A percentile compares a stretch with the other conserved stretches of the same genome.
These are phyloP conservation scores for Anoplolepis gracilipes DNA, from an alignment of 1,140 invertebrate species.

Conservation along the genomic window DNA sequence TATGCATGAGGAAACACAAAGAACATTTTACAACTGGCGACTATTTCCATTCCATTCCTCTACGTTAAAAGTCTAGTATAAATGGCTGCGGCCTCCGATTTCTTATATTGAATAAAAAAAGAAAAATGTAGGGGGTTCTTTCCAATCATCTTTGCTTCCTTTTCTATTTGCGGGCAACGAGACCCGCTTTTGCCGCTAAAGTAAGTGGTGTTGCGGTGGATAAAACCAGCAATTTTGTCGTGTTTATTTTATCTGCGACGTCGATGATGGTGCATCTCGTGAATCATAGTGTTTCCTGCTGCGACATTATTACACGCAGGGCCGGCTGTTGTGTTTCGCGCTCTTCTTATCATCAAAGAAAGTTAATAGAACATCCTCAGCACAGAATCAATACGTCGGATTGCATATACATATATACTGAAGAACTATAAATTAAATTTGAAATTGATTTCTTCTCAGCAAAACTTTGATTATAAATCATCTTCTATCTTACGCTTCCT, in stretches of 20 bases:
- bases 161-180: slow-evolving; percentile 5
- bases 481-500: neutral
- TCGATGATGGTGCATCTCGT: slow-evolving; percentile 60
- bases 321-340: neutral
- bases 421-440: neutral
- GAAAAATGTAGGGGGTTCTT: neutral
- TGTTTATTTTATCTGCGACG: slow-evolving; percentile 68
- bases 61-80: neutral
- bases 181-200: neutral
- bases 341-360: neutral
- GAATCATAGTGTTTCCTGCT: slow-evolving; percentile 59
- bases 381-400: neutral
- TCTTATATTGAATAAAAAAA: neutral
- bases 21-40: neutral
- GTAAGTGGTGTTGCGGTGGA: neutral
- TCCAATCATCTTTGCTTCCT: slow-evolving; percentile 5
- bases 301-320: slow-evolving; percentile 25
- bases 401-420: neutral
- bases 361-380: neutral
- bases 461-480: neutral
- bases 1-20: neutral
- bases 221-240: slow-evolving; percentile 51
- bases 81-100: neutral
- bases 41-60: neutral
- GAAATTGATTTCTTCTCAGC: neutral